These are phyloP conservation scores for Siniperca obscura DNA, from an alignment of 2,797 vertebrate species.

Conservation along the genomic window DNA sequence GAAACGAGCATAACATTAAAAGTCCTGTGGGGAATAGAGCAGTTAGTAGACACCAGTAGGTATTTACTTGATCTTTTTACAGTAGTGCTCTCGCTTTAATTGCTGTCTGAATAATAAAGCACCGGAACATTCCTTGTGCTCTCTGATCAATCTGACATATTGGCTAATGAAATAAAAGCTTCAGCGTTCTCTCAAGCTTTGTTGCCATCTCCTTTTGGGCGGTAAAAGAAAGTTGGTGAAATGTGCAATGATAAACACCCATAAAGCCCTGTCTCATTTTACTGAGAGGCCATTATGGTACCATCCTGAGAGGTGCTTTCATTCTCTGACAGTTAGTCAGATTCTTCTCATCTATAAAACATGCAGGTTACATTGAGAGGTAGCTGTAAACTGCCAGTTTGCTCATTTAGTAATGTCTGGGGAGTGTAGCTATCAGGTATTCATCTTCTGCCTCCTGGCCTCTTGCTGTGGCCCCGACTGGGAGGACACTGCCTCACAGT, in stretches of 20 bases:
- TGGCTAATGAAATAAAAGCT: conserved; percentile 82
- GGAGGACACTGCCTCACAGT: conserved; percentile 68
- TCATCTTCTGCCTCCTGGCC: conserved; percentile 75
- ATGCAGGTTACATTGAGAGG: conserved; percentile 79
- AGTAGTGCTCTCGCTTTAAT: conserved; percentile 69
- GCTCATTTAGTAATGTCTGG: conserved; percentile 83
- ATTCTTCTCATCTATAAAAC: conserved; percentile 85
- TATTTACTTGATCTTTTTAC: conserved; percentile 72
- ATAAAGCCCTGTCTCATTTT: conserved; percentile 79
- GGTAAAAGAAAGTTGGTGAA: conserved; percentile 78
- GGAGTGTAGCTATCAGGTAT: conserved; percentile 81
- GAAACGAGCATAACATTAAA: conserved; percentile 55
- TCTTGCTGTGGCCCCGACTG: conserved; percentile 69
- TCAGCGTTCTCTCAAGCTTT: conserved; percentile 63
- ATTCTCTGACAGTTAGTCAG: conserved; percentile 78
- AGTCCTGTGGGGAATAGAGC: conserved; percentile 48
- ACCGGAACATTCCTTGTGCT: conserved; percentile 56
- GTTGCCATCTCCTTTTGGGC: conserved; percentile 69
- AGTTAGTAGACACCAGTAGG: conserved; percentile 62
- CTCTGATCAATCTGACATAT: conserved; percentile 74
- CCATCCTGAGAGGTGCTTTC: conserved; percentile 76
- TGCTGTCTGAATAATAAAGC: conserved; percentile 75
- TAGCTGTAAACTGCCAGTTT: conserved; percentile 84
- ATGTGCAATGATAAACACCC: conserved; percentile 78
- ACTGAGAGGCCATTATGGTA: conserved; percentile 79